A percentile compares a stretch with the other conserved stretches of the same genome.
These are phyloP conservation scores for Geotrypetes seraphini DNA, from an alignment of 2,797 vertebrate species.

Conservation along the genomic window DNA sequence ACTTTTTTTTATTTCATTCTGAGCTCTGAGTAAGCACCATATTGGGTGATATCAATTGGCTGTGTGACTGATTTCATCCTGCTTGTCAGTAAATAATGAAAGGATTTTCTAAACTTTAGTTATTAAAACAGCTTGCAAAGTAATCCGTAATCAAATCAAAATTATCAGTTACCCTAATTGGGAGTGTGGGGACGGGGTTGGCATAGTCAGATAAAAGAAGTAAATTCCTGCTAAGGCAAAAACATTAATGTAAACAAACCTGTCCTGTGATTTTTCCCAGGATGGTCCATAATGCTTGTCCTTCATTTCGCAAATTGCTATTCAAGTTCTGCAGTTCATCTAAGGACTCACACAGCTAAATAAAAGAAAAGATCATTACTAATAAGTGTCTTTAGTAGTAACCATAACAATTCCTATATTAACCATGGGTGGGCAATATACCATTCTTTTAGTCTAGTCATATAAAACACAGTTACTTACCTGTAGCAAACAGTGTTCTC, in stretches of 20 bases:
- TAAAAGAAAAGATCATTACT: too few species aligned
- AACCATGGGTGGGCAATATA: too few species aligned
- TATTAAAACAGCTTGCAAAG: constrained; percentile 37
- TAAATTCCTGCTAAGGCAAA: neutral
- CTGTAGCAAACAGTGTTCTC: too few species aligned
- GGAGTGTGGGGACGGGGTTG: constrained; percentile 21
- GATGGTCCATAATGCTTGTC: constrained; percentile 83
- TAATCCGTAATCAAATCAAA: constrained; percentile 38
- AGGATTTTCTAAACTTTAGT: constrained; percentile 44
- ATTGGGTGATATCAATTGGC: too few species aligned
- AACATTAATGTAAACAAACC: constrained; percentile 49
- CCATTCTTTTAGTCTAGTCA: too few species aligned
- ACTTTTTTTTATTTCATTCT: too few species aligned
- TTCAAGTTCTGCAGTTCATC: constrained; percentile 91
- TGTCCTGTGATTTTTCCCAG: constrained; percentile 85
- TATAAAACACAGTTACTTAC: too few species aligned
- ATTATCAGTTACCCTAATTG: constrained; percentile 10
- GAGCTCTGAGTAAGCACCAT: too few species aligned
- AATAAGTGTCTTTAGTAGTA: too few species aligned
- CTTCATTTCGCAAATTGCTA: constrained; percentile 80
- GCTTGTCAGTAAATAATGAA: constrained; percentile 57
- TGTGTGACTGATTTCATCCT: too few species aligned
- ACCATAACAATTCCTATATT: too few species aligned
- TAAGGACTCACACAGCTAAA: constrained; percentile 84
- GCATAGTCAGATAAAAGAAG: neutral